Conservation (phyloP, 2,797 vertebrate species). For the Kryptolebias ocellatus region DNA sequence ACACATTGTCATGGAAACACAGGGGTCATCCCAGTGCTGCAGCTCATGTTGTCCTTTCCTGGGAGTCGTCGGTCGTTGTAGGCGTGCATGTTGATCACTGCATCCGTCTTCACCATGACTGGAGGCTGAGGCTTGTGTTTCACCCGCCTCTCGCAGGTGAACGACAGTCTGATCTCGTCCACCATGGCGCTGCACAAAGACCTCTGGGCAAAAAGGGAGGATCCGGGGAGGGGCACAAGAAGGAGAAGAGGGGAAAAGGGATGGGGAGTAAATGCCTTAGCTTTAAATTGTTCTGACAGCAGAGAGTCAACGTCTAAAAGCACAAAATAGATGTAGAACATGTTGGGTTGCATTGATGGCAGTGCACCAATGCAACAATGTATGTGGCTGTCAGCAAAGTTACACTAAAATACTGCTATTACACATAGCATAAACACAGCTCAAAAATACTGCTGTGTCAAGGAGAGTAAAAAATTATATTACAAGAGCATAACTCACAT, state of each 20-base stretch:
- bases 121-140: constrained; percentile 91
- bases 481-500: constrained; percentile 43
- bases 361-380: constrained; percentile 1
- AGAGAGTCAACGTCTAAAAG: constrained; percentile 59
- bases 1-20: constrained; percentile 87
- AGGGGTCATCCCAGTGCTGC: constrained; percentile 91
- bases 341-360: constrained; percentile 34
- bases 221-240: constrained; percentile 60
- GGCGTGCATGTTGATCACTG: constrained; percentile 99
- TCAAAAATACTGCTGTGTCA: constrained; percentile 48
- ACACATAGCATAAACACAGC: constrained; percentile 25
- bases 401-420: constrained; percentile 25
- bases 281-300: constrained; percentile 76
- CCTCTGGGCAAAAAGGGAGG: constrained; percentile 87
- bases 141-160: constrained; percentile 96
- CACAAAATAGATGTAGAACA: constrained; percentile 52
- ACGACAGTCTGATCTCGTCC: constrained; percentile 96
- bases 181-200: constrained; percentile 98
- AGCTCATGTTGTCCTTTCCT: constrained; percentile 96
- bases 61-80: constrained; percentile 97
- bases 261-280: constrained; percentile 80
- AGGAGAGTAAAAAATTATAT: constrained; percentile 26
- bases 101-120: constrained; percentile 91
- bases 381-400: constrained; percentile 51
- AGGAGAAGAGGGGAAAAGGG: constrained; percentile 56